A percentile compares a stretch with the other conserved stretches of the same genome.
Evolutionary conservation across 1,140 invertebrate genomes (phyloP).

Genomic region (Ylistrum balloti): DNA sequence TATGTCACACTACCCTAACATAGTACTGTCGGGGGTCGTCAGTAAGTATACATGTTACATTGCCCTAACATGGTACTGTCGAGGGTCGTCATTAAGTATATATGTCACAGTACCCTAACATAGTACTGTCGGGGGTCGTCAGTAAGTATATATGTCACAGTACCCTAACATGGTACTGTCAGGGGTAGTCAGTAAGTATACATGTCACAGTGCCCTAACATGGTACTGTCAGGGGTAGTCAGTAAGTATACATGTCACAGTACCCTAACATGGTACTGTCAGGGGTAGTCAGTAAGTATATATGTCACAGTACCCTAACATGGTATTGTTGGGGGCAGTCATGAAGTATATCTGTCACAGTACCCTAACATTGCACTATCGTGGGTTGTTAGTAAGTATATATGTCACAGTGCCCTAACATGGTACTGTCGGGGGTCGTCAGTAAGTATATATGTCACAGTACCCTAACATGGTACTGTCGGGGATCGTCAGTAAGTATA

Average conservation of each 20-base stretch:
- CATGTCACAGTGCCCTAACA: neutral
- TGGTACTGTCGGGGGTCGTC: neutral
- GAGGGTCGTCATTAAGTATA: neutral
- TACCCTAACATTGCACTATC: neutral
- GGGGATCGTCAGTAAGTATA: neutral
- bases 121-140: neutral
- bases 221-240: neutral
- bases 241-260: neutral
- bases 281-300: neutral
- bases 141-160: neutral
- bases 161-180: neutral
- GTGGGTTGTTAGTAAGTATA: neutral
- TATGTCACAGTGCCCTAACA: neutral
- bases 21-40: neutral
- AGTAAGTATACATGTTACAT: slow-evolving; percentile 1
- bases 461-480: neutral
- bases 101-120: neutral
- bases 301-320: neutral
- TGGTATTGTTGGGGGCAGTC: neutral
- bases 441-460: neutral
- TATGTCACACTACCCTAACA: neutral
- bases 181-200: neutral
- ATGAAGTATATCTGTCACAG: neutral
- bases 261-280: neutral
- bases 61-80: neutral